phyloP scores from a whole-genome alignment of 2,888 invertebrate genomes.

The Scrobipalpa costella region DNA sequence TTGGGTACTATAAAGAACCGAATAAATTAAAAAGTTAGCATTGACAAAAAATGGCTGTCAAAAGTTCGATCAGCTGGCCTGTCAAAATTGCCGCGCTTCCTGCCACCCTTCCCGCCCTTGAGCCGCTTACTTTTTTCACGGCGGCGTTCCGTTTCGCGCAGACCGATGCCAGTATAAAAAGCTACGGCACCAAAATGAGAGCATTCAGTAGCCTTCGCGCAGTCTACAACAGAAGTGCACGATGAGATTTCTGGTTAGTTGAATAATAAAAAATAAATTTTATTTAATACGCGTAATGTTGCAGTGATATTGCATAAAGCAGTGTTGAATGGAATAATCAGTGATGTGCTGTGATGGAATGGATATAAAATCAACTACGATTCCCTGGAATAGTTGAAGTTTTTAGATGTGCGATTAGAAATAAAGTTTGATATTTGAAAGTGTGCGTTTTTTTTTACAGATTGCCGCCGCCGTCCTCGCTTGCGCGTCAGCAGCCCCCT shows the following conservation, averaged over 20 bases:
- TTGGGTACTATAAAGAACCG: not conserved
- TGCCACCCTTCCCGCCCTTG: conserved; percentile 78
- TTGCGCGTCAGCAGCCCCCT: conserved; percentile 39
- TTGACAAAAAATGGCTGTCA: conserved; percentile 28
- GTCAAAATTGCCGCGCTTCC: conserved; percentile 69
- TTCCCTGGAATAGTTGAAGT: conserved; percentile 2
- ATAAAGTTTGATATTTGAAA: conserved; percentile 33
- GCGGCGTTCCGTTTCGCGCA: conserved; percentile 64
- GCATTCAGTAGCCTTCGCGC: conserved; percentile 79
- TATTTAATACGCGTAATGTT: conserved; percentile 30
- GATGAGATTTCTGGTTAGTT: conserved; percentile 79
- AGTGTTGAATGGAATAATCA: conserved; percentile 29
- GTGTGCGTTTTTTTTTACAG: conserved; percentile 57
- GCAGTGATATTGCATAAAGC: conserved; percentile 33
- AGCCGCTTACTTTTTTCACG: conserved; percentile 76
- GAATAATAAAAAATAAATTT: conserved; percentile 28
- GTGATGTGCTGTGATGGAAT: conserved; percentile 36
- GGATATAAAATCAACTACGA: not conserved
- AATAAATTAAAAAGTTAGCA: conserved; percentile 18
- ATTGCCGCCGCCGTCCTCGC: conserved; percentile 78
- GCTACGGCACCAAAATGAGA: conserved; percentile 63
- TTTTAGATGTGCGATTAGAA: conserved; percentile 25
- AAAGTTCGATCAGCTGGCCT: conserved; percentile 53
- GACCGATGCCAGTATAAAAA: conserved; percentile 67
- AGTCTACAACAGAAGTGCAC: conserved; percentile 79